These are phyloP conservation scores for Melieria omissa DNA, from an alignment of 2,888 invertebrate species.

Conservation along the genomic window DNA sequence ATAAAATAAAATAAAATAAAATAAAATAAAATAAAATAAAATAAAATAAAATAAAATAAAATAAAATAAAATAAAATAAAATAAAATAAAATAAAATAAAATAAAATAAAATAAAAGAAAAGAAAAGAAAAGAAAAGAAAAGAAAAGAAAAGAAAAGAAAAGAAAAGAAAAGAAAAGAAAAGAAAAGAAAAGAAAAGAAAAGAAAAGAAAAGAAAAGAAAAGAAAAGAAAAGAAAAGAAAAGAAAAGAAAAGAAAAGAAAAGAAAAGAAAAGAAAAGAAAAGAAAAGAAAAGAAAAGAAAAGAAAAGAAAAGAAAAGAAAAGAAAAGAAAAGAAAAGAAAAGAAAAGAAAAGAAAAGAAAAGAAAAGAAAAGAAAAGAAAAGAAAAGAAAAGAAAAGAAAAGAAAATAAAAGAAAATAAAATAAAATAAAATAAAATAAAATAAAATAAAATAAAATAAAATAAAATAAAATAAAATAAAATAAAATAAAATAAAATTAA, in stretches of 20 bases:
- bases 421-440: conserved; percentile 13
- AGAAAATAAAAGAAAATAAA: conserved; percentile 17
- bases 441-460: conserved; percentile 12
- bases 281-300: neutral
- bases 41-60: conserved; percentile 4
- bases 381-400: conserved; percentile 2
- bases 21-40: too few relatives aligned
- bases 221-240: neutral
- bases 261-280: neutral
- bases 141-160: conserved; percentile 10
- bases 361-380: conserved; percentile 11
- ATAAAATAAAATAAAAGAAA: neutral
- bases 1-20: too few relatives aligned
- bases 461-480: conserved; percentile 20
- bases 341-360: conserved; percentile 11
- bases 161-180: neutral
- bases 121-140: neutral
- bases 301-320: neutral
- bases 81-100: neutral
- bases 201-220: conserved; percentile 5
- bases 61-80: neutral
- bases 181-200: neutral
- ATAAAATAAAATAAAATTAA: conserved; percentile 11
- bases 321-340: neutral
- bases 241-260: neutral